Percentiles rank a stretch among this genome's conserved stretches.
phyloP scores from a whole-genome alignment of 2,797 vertebrate genomes.

The Ptychobarbus kaznakovi region DNA sequence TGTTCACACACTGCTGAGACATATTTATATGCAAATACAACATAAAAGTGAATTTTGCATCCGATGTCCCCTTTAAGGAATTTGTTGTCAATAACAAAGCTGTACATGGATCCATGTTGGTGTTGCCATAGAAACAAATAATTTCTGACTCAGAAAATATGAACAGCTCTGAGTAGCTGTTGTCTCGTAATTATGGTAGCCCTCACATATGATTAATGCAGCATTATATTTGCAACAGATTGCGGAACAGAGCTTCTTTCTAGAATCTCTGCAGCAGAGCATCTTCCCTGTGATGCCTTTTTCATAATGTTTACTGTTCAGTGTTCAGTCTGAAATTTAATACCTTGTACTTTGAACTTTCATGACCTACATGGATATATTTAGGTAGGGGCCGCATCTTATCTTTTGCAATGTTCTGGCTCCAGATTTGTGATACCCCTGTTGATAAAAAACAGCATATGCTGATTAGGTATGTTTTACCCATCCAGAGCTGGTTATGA shows the following conservation, averaged over 20 bases:
- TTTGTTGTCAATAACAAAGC: slow-evolving; percentile 11
- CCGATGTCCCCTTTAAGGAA: neutral
- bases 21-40: neutral
- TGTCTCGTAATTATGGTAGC: slow-evolving; percentile 8
- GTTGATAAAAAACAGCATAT: too few species aligned
- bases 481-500: too few species aligned
- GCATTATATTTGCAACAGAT: neutral
- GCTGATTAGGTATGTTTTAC: too few species aligned
- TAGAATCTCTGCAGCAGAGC: neutral
- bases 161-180: slow-evolving; percentile 7
- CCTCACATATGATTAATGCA: neutral
- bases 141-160: slow-evolving; percentile 2
- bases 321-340: neutral
- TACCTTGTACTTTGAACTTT: neutral
- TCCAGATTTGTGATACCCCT: neutral
- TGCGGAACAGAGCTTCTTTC: neutral
- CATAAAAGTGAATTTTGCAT: neutral
- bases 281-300: neutral
- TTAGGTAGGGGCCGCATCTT: neutral
- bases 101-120: neutral
- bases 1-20: too few species aligned
- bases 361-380: neutral
- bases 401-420: neutral
- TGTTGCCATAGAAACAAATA: slow-evolving; percentile 8
- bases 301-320: neutral